Evolutionary conservation across 2,113 vertebrate genomes (phyloP), one percentile per base, ranked within the genome.

Genomic region (Uropsilus gracilis): DNA sequence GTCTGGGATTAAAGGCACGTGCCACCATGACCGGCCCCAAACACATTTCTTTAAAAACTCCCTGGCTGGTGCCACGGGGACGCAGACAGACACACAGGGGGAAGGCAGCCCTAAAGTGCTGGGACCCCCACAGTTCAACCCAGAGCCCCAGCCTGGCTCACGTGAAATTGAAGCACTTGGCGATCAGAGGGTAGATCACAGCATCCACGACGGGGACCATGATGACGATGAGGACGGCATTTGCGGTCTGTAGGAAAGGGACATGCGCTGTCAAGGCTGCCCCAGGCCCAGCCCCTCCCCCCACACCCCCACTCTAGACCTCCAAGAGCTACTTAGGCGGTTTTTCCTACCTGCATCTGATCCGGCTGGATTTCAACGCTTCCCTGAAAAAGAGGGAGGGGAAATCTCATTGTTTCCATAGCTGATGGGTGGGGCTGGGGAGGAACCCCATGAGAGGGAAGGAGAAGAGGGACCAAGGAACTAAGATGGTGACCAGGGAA

Each of bases 101-200:
- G 53, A 22, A 2, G 0, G 1, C 12, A 42, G 72, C 37, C 37
- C 39, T 24, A 64, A 48, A 72, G 46, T 24, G 18, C 76, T 34
- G 16, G 55, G 24, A 42, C 34, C 17, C 18, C 34, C 0, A 2
- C 34, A 17, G 8, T 11, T 24, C 12, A 2, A 1, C 4, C 34
- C 92, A 24, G 37, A 8, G n/a, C 28, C 68, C 86, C 9, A 57
- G 22, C 12, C 59, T 22, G n/a, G 98, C 99, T 98, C 98, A 99
- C 99, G 99, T 99, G 96, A 99, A 99, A 96, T 99, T 99, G 59
- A 99, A 86, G 39, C 99, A 99, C 97, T 99, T 99, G 81, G 97
- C 96, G 94, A 99, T 99, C 92, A 99, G 98, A 68, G 99, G 99
- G 88, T 99, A 99, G 57, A 99, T 0, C 22, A 99, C 0, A 18